Percentiles rank a stretch among this genome's conserved stretches.
Conservation (phyloP, 1,140 invertebrate species). For the Papilio machaon region DNA sequence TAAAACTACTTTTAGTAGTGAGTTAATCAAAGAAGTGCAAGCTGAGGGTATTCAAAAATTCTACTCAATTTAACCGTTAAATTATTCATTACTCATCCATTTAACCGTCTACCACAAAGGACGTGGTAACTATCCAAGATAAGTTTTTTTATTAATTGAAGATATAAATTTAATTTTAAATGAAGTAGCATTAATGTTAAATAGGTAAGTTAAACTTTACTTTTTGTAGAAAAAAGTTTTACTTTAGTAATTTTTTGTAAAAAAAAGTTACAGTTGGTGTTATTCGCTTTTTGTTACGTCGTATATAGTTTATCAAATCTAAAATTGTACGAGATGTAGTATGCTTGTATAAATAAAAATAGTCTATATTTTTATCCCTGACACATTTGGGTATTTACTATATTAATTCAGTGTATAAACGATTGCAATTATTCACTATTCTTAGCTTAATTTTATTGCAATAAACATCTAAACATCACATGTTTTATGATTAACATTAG, state of each 20-base stretch:
- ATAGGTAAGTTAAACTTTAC: neutral
- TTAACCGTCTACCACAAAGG: neutral
- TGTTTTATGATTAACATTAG: neutral
- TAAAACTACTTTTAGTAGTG: neutral
- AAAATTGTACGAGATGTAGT: no score
- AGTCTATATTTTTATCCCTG: no score
- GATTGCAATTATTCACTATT: no score
- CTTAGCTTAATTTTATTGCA: no score
- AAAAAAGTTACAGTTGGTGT: no score
- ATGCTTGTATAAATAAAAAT: neutral
- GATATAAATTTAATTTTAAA: neutral
- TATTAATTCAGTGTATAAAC: no score
- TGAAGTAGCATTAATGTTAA: neutral
- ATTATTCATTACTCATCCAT: slow-evolving; percentile 1
- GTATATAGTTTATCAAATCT: neutral
- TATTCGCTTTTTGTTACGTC: neutral
- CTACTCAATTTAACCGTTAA: neutral
- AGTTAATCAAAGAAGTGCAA: neutral
- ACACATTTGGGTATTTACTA: no score
- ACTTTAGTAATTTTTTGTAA: no score
- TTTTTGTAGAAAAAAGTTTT: no score
- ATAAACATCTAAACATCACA: neutral
- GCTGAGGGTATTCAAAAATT: neutral
- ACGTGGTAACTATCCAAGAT: neutral
- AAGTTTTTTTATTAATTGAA: neutral